Base-by-base conservation (phyloP, 2,888 invertebrate genomes). In the Dicranocentrus wangi region DNA sequence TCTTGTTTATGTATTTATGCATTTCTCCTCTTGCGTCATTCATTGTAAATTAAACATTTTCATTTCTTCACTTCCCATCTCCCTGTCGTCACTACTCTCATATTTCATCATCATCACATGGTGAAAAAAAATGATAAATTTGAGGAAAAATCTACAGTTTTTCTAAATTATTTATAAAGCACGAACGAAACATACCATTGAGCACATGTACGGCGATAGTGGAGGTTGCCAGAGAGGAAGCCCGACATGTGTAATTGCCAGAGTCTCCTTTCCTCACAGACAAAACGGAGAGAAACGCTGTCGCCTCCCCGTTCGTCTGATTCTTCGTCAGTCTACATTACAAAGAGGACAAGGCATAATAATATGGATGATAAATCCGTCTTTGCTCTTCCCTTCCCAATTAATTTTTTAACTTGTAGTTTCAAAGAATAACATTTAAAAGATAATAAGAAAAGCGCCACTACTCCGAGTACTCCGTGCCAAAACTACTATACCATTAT, bases 171-270 rank as follows among this genome's bases (percentile, higher is more conserved):
- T 39, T 39, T 39, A 39, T 39, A 39, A 8, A 39, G 5, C n/a
- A 39, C 5, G 13, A 39, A 8, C 7, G 23, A n/a, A 5, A 73
- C 86, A 90, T 89, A 91, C 92, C 92, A 88, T 92, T 92, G 84
- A 92, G 90, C 85, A 92, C 91, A 88, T 92, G 92, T 85, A 92
- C 91, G 68, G 91, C 90, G 73, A 92, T 91, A 71, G 91, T 91
- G 85, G 91, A 90, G 84, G 90, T 90, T 77, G 91, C 91, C 84
- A 89, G 86, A 68, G 88, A 87, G 77, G 89, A 89, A 32, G 90
- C 90, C 71, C 89, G 87, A 87, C 92, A 92, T 84, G 91, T 91
- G 88, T 92, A 92, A 88, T 92, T 92, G 76, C 92, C 92, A 32
- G 91, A 91, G 87, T 92, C 91, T 71, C 89, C 89, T 82, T 90